phyloP scores from a whole-genome alignment of 2,797 vertebrate genomes.

The Champsocephalus esox region DNA sequence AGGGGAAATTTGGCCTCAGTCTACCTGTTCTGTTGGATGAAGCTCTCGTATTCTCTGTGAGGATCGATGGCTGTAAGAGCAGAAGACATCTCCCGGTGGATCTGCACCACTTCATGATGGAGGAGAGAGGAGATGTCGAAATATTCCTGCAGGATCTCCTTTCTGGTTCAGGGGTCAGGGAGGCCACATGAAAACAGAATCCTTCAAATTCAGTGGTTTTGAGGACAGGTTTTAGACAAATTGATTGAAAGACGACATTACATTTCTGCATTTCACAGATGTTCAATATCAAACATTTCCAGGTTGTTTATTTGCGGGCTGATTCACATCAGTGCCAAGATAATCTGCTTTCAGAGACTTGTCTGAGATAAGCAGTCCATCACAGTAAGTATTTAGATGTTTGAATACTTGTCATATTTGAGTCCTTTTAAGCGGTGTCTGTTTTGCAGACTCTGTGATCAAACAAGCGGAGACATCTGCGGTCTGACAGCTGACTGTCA shows the following conservation, averaged over 20 bases:
- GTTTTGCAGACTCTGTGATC: background rate
- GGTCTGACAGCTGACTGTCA: background rate
- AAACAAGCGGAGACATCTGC: conserved; percentile 16
- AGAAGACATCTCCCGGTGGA: conserved; percentile 88
- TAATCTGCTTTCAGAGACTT: conserved; percentile 6
- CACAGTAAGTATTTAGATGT: background rate
- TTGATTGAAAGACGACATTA: background rate
- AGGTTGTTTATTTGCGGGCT: background rate
- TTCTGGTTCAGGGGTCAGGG: conserved; percentile 77
- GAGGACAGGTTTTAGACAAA: background rate
- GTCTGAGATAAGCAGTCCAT: background rate
- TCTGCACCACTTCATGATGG: conserved; percentile 88
- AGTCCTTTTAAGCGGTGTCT: background rate
- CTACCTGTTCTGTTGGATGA: conserved; percentile 91
- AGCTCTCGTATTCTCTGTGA: conserved; percentile 88
- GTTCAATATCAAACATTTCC: background rate
- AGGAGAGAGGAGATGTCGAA: conserved; percentile 92
- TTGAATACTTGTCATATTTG: background rate
- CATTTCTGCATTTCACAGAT: background rate
- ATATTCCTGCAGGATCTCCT: conserved; percentile 94
- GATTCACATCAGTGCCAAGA: background rate
- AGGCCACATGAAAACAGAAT: background rate
- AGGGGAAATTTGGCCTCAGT: background rate
- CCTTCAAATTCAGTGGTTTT: background rate
- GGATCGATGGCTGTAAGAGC: conserved; percentile 88